These are phyloP conservation scores for Gobio gobio DNA, from an alignment of 2,113 vertebrate species.

Conservation along the genomic window DNA sequence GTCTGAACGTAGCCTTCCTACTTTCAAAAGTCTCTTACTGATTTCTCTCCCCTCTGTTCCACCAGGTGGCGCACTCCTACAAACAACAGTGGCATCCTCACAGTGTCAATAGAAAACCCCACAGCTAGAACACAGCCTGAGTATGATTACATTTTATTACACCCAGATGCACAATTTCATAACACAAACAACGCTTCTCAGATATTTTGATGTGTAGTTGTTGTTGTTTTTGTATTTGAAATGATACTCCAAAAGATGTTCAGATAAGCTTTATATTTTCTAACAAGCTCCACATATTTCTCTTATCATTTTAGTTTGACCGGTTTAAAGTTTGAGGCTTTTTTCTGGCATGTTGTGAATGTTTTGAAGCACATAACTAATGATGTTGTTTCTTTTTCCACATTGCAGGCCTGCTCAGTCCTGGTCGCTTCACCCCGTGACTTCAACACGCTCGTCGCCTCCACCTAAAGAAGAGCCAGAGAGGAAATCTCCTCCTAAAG, in stretches of 20 bases:
- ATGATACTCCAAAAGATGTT: background rate
- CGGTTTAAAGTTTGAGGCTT: background rate
- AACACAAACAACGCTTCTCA: background rate
- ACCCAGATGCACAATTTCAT: background rate
- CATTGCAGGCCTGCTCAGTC: conserved; percentile 82
- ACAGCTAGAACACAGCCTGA: conserved; percentile 86
- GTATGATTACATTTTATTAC: conserved; percentile 67
- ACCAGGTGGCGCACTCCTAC: conserved; percentile 89
- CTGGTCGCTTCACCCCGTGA: conserved; percentile 81
- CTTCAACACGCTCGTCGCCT: conserved; percentile 70
- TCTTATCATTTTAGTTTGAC: background rate
- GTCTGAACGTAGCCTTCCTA: background rate
- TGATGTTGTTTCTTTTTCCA: background rate
- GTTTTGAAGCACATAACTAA: background rate
- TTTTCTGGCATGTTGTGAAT: background rate
- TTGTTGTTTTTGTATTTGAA: background rate
- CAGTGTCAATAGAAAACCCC: conserved; percentile 95
- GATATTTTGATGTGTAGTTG: background rate
- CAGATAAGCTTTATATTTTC: background rate
- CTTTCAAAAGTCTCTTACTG: background rate
- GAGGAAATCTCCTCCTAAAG: conserved; percentile 91
- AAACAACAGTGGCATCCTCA: conserved; percentile 86
- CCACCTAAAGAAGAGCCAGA: conserved; percentile 78
- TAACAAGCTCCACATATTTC: background rate
- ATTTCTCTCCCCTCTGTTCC: conserved; percentile 47